Evolutionary conservation across 2,888 invertebrate species (phyloP).

Genomic region (Pediacus dermestoides): DNA sequence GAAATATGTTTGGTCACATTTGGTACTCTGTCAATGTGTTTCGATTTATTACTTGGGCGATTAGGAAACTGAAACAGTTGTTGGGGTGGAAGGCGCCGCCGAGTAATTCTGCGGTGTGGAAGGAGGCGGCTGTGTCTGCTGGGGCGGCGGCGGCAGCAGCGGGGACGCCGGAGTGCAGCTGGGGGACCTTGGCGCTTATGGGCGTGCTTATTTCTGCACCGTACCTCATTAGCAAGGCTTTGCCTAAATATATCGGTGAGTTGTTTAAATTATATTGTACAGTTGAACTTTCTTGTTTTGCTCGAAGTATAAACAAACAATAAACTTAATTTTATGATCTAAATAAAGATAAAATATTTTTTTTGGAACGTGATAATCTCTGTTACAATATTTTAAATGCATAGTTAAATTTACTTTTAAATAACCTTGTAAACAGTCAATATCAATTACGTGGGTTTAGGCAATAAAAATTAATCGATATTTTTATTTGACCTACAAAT

Average conservation of each 20-base stretch:
- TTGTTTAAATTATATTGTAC: no score
- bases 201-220: slow-evolving; percentile 87
- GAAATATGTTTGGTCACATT: slow-evolving; percentile 79
- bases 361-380: no score
- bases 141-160: slow-evolving; percentile 29
- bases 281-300: no score
- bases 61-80: slow-evolving; percentile 67
- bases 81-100: slow-evolving; percentile 57
- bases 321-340: no score
- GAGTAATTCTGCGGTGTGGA: slow-evolving; percentile 41
- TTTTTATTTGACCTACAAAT: no score
- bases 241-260: slow-evolving; percentile 66
- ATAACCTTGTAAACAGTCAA: no score
- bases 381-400: no score
- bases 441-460: no score
- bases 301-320: no score
- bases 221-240: slow-evolving; percentile 81
- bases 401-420: no score
- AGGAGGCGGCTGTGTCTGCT: slow-evolving; percentile 49
- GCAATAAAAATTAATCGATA: no score
- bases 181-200: slow-evolving; percentile 89
- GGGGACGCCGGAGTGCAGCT: slow-evolving; percentile 56
- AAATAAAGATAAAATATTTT: no score
- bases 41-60: slow-evolving; percentile 75
- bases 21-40: slow-evolving; percentile 85